These are phyloP conservation scores for Chascanopsetta lugubris DNA, from an alignment of 2,113 vertebrate species.

Conservation along the genomic window DNA sequence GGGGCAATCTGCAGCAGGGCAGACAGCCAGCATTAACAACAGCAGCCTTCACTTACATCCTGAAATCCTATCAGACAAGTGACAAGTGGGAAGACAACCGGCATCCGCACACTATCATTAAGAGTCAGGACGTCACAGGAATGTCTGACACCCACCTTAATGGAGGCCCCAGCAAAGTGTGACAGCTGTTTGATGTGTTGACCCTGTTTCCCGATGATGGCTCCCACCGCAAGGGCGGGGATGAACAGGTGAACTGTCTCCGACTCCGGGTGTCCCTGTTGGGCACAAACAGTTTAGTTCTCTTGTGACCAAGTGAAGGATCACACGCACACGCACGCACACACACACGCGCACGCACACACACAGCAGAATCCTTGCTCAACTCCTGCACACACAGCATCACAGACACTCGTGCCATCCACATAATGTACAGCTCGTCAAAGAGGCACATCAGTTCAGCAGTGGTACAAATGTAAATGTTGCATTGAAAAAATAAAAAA, in stretches of 20 bases:
- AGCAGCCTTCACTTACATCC: not conserved
- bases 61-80: conserved; percentile 14
- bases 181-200: conserved; percentile 99
- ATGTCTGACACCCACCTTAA: conserved; percentile 85
- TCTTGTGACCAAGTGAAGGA: not conserved
- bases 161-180: conserved; percentile 96
- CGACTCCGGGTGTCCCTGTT: conserved; percentile 87
- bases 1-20: conserved; percentile 88
- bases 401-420: not conserved
- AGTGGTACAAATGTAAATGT: not conserved
- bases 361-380: not conserved
- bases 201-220: conserved; percentile 98
- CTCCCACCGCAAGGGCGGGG: conserved; percentile 94
- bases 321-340: not conserved
- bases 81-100: not conserved
- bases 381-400: not conserved
- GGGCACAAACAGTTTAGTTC: conserved; percentile 28
- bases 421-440: conserved; percentile 1
- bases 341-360: not conserved
- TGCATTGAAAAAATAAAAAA: too few species aligned
- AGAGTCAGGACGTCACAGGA: conserved; percentile 16
- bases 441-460: not conserved
- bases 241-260: conserved; percentile 98
- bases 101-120: conserved; percentile 4
- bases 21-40: not conserved